A percentile compares a stretch with the other conserved stretches of the same genome.
phyloP scores from a whole-genome alignment of 2,113 vertebrate species.

The Rhodinocichla rosea region DNA sequence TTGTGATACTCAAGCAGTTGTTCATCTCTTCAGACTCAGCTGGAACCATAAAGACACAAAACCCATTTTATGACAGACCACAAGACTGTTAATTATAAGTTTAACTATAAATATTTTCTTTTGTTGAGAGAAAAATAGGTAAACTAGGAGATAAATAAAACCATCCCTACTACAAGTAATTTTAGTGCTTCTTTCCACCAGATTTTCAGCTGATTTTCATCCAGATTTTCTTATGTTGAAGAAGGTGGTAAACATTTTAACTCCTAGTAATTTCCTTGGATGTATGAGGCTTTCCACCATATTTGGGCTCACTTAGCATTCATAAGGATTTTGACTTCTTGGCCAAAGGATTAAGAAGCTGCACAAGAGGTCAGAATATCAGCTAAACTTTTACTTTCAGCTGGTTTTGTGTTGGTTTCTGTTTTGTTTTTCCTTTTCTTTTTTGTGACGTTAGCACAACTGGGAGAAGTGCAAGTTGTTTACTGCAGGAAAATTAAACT shows the following conservation, averaged over 20 bases:
- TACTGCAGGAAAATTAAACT: conserved; percentile 35
- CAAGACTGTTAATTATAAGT: background rate
- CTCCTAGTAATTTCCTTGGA: background rate
- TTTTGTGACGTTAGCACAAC: background rate
- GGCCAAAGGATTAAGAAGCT: background rate
- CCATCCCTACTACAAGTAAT: background rate
- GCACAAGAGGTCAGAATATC: background rate
- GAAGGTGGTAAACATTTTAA: background rate
- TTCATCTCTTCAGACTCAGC: background rate
- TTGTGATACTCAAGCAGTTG: background rate
- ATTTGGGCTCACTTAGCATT: background rate
- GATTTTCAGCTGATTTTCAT: background rate
- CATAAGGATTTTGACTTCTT: background rate
- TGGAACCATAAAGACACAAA: background rate
- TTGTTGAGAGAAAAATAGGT: background rate
- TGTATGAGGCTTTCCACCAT: background rate
- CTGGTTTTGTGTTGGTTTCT: background rate
- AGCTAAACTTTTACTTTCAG: background rate
- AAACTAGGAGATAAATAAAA: background rate
- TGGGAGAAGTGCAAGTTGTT: background rate
- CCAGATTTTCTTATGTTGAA: background rate
- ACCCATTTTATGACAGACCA: background rate
- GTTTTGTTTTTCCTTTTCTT: background rate
- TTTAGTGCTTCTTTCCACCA: background rate
- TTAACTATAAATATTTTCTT: background rate